These are phyloP conservation scores for Pelusios castaneus DNA, from an alignment of 2,113 vertebrate genomes.

Conservation along the genomic window DNA sequence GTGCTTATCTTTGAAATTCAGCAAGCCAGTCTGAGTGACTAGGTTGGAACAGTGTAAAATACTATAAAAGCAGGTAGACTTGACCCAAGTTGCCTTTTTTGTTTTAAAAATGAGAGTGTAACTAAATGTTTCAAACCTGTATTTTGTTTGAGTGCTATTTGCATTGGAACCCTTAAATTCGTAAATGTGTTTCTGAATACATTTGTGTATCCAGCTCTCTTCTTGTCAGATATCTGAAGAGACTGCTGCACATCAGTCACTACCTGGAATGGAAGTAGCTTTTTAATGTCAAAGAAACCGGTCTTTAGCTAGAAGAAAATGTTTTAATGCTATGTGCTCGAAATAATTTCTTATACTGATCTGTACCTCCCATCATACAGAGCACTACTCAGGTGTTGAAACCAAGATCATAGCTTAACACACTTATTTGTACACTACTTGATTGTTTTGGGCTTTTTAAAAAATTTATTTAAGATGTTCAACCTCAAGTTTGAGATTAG, in stretches of 20 bases:
- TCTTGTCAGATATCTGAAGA: background rate
- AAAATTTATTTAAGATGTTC: too few species aligned
- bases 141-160: background rate
- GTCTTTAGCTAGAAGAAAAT: background rate
- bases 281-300: background rate
- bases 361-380: background rate
- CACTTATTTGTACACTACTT: background rate
- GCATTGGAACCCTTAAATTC: background rate
- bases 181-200: background rate
- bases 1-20: background rate
- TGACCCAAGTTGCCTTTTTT: background rate
- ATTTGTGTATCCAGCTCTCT: background rate
- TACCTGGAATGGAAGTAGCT: background rate
- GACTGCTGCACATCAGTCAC: background rate
- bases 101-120: background rate
- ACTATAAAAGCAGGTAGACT: background rate
- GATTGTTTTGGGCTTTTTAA: background rate
- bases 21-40: background rate
- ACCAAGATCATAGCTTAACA: background rate
- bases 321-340: background rate
- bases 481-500: background rate
- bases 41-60: background rate
- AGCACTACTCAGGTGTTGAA: background rate
- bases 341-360: background rate
- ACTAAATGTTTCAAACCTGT: background rate